Evolutionary conservation across 1,140 invertebrate genomes (phyloP), one percentile per base, ranked within the genome.

Genomic region (Rhopalosiphum maidis): DNA sequence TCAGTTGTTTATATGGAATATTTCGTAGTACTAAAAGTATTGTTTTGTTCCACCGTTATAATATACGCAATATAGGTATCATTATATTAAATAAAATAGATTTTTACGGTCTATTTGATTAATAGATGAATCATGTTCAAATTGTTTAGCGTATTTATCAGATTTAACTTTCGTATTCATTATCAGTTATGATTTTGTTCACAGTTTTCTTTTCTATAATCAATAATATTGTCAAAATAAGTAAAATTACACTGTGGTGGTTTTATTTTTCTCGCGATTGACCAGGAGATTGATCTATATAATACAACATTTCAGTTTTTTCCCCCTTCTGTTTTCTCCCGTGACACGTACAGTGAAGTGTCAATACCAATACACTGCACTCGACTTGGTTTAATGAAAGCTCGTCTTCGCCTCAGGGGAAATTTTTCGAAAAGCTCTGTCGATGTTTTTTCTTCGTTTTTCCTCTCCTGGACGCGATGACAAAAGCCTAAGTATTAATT

Each of bases 401-500:
- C 91, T 92, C 46, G 77, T 51, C 30, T 92, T 92, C 46, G 91
- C 91, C 91, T 51, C 91, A 25, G 37, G 91, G 91, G 91, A 92
- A 92, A 92, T 92, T 51, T 83, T 92, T 82, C n/a, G 30, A 92
- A 92, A 83, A 91, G 90, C 68, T 83, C 51, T 37, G 55, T 9
- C 91, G n/a, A 92, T 83, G n/a, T 83, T 91, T 83, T 48, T 83
- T 37, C 37, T 18, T 6, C 68, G n/a, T 85, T 92, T 55, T 83
- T 25, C 43, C n/a, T 82, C 43, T 46, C n/a, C 37, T 89, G 88
- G 22, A 37, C 22, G 22, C 46, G n/a, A 83, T 48, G 91, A 92
- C 60, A 92, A 92, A 91, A 92, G 91, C 77, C 91, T 48, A 51
- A 35, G 77, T 92, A 92, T 92, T 92, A 92, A 92, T 92, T 92